These are phyloP conservation scores for Drosophila guanche DNA, from an alignment of 1,140 invertebrate species.

Conservation along the genomic window DNA sequence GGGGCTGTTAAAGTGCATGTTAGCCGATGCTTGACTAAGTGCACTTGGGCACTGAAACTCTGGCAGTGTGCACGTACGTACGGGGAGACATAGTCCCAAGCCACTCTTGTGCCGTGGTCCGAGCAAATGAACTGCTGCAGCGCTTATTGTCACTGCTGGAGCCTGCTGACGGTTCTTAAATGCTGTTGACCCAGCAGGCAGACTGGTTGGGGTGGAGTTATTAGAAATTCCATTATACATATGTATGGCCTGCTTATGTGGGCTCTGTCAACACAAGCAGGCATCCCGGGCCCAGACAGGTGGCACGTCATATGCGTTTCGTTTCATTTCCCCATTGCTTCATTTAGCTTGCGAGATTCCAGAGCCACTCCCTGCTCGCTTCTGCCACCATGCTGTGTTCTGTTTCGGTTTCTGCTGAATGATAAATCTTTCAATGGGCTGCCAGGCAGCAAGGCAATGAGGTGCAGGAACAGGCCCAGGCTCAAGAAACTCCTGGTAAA, in stretches of 20 bases:
- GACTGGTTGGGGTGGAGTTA: slow-evolving; percentile 46
- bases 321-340: slow-evolving; percentile 22
- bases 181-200: slow-evolving; percentile 59
- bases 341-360: slow-evolving; percentile 15
- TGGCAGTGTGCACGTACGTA: too few species aligned
- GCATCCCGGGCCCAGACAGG: slow-evolving; percentile 31
- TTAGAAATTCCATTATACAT: slow-evolving; percentile 80
- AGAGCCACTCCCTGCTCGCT: background rate
- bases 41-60: slow-evolving; percentile 25
- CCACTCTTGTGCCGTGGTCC: slow-evolving; percentile 20
- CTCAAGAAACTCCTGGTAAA: slow-evolving; percentile 24
- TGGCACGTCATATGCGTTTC: slow-evolving; percentile 16
- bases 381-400: slow-evolving; percentile 4
- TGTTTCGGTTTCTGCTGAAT: slow-evolving; percentile 45
- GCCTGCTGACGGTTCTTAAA: slow-evolving; percentile 38
- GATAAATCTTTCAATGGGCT: slow-evolving; percentile 73
- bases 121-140: slow-evolving; percentile 56
- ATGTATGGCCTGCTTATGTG: slow-evolving; percentile 55
- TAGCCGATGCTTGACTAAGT: slow-evolving; percentile 32
- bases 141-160: slow-evolving; percentile 47
- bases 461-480: background rate
- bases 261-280: slow-evolving; percentile 63
- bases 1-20: slow-evolving; percentile 45
- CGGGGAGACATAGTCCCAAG: slow-evolving; percentile 6
- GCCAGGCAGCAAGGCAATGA: slow-evolving; percentile 21